A percentile compares a stretch with the other conserved stretches of the same genome.
These are phyloP conservation scores for Pogonophryne albipinna DNA, from an alignment of 2,797 vertebrate species.

Conservation along the genomic window DNA sequence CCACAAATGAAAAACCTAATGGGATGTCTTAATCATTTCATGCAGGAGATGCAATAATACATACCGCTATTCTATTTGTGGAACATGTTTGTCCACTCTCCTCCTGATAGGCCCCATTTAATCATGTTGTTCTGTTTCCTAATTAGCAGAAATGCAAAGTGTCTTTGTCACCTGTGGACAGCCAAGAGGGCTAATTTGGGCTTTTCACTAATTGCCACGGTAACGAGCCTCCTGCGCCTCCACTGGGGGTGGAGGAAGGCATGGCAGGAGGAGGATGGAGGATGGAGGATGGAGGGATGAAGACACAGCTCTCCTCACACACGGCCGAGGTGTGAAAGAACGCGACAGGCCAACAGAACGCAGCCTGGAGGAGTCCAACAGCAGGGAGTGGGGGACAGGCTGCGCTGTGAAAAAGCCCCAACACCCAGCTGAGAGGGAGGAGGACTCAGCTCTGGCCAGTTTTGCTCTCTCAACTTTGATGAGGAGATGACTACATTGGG, in stretches of 20 bases:
- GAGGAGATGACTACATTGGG: constrained; percentile 69
- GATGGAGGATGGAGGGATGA: constrained; percentile 82
- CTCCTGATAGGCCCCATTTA: constrained; percentile 81
- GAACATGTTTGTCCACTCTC: constrained; percentile 79
- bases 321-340: constrained; percentile 87
- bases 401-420: constrained; percentile 85
- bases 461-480: constrained; percentile 76
- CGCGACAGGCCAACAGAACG: constrained; percentile 85
- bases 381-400: constrained; percentile 84
- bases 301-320: constrained; percentile 85
- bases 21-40: constrained; percentile 74
- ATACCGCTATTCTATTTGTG: constrained; percentile 77
- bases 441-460: constrained; percentile 78
- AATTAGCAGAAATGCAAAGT: constrained; percentile 88
- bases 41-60: constrained; percentile 72
- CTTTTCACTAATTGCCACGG: constrained; percentile 89
- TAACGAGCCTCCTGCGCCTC: constrained; percentile 89
- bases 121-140: constrained; percentile 87
- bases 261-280: constrained; percentile 84
- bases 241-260: constrained; percentile 83
- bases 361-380: constrained; percentile 86
- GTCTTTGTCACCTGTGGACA: constrained; percentile 90
- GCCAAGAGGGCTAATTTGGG: constrained; percentile 89
- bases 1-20: constrained; percentile 67
- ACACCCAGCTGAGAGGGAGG: constrained; percentile 82